phyloP scores from a whole-genome alignment of 2,888 invertebrate species.

The Heliconius hortense region DNA sequence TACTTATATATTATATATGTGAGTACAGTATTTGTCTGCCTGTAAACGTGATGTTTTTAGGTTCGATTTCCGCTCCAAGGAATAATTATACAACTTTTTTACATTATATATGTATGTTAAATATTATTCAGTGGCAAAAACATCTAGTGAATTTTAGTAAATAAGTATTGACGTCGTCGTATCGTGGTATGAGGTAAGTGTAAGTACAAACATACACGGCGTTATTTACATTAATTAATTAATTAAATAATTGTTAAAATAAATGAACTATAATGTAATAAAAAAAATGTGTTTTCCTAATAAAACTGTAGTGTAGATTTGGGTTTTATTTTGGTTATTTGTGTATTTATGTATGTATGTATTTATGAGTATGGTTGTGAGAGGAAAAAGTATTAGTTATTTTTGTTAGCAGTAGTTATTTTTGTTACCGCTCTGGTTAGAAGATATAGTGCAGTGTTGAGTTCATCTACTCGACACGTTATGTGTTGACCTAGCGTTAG shows the following conservation, averaged over 20 bases:
- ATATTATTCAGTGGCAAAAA: constrained; percentile 1
- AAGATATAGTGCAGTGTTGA: not conserved
- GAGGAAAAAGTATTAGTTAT: not conserved
- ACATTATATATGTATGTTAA: not conserved
- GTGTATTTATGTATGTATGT: not conserved
- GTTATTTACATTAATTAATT: constrained; percentile 58
- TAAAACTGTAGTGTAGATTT: constrained; percentile 69
- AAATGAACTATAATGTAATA: constrained; percentile 72
- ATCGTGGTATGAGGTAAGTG: constrained; percentile 7
- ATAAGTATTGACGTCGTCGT: constrained; percentile 13
- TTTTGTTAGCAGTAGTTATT: not conserved
- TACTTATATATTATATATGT: not conserved
- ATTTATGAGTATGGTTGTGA: not conserved
- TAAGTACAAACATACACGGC: constrained; percentile 71
- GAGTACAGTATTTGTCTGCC: no score
- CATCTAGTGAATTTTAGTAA: not conserved
- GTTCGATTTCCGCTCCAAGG: not conserved
- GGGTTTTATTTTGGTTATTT: constrained; percentile 57
- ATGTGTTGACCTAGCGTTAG: not conserved
- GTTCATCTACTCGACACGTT: not conserved
- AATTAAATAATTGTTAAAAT: constrained; percentile 62
- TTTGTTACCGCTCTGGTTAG: not conserved
- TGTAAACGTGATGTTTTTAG: no score
- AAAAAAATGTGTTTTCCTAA: constrained; percentile 75
- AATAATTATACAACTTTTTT: not conserved